Percentiles rank a stretch among this genome's conserved stretches.
These are phyloP conservation scores for Microchrysa polita DNA, from an alignment of 2,888 invertebrate species.

Conservation along the genomic window DNA sequence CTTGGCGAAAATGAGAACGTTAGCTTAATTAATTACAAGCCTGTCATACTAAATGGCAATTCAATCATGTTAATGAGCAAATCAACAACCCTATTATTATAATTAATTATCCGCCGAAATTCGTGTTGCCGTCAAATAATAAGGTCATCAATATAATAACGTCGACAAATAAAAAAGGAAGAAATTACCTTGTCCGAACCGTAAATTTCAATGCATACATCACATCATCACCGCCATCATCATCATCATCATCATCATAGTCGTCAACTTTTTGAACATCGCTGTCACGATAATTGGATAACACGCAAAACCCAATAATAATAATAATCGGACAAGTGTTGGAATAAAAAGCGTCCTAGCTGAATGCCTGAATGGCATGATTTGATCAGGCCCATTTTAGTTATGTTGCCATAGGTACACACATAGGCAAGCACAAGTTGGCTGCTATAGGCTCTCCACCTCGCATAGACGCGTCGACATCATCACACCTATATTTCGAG, in stretches of 20 bases:
- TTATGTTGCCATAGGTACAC: background rate
- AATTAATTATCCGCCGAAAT: constrained; percentile 14
- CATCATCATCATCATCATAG: constrained; percentile 10
- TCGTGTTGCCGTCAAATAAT: constrained; percentile 15
- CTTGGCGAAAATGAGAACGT: background rate
- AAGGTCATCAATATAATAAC: constrained; percentile 32
- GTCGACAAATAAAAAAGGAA: background rate
- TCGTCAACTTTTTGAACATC: constrained; percentile 14
- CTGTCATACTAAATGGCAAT: background rate
- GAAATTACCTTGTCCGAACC: constrained; percentile 30
- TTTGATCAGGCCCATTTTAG: constrained; percentile 36
- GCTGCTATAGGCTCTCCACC: constrained; percentile 12
- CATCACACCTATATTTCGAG: background rate
- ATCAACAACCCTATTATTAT: background rate
- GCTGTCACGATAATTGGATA: constrained; percentile 44
- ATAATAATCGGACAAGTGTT: constrained; percentile 11
- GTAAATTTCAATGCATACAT: constrained; percentile 22
- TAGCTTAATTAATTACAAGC: background rate
- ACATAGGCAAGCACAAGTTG: too few relatives aligned
- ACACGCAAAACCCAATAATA: constrained; percentile 29
- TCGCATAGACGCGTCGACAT: background rate
- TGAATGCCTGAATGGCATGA: constrained; percentile 9
- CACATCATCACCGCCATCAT: too few relatives aligned
- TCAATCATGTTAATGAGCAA: constrained; percentile 20
- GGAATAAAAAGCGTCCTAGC: constrained; percentile 27